Evolutionary conservation across 2,888 invertebrate genomes (phyloP).

Genomic region (Drosophila mettleri): DNA sequence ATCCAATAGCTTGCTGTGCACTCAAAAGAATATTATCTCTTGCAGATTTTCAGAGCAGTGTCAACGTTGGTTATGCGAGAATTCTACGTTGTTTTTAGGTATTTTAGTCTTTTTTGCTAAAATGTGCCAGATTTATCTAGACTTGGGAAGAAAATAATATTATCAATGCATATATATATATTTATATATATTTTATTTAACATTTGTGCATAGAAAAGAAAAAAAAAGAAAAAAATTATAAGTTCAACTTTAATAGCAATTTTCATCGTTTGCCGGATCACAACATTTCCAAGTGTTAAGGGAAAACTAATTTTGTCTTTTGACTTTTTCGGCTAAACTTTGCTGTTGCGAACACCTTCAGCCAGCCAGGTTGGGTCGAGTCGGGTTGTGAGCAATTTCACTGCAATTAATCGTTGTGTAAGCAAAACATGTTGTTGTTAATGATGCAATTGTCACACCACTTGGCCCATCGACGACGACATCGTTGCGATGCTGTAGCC

Average conservation of each 20-base stretch:
- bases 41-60: constrained; percentile 24
- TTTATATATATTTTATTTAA: background rate
- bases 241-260: background rate
- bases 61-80: constrained; percentile 42
- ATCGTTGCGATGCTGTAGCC: constrained; percentile 3
- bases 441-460: constrained; percentile 52
- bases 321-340: constrained; percentile 2
- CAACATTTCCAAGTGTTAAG: constrained; percentile 26
- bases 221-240: background rate
- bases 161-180: too few relatives aligned
- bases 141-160: background rate
- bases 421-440: constrained; percentile 25
- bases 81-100: constrained; percentile 28
- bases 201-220: background rate
- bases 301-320: constrained; percentile 19
- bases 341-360: constrained; percentile 3
- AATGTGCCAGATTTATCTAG: background rate
- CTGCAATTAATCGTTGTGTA: constrained; percentile 59
- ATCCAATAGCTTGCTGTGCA: constrained; percentile 50
- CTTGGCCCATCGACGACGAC: constrained; percentile 2
- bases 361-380: constrained; percentile 7
- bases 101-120: background rate
- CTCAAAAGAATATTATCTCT: constrained; percentile 38
- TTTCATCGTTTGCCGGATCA: constrained; percentile 5
- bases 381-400: constrained; percentile 39